A percentile compares a stretch with the other conserved stretches of the same genome.
These are phyloP conservation scores for Epinephelus coioides DNA, from an alignment of 2,797 vertebrate species.

Conservation along the genomic window DNA sequence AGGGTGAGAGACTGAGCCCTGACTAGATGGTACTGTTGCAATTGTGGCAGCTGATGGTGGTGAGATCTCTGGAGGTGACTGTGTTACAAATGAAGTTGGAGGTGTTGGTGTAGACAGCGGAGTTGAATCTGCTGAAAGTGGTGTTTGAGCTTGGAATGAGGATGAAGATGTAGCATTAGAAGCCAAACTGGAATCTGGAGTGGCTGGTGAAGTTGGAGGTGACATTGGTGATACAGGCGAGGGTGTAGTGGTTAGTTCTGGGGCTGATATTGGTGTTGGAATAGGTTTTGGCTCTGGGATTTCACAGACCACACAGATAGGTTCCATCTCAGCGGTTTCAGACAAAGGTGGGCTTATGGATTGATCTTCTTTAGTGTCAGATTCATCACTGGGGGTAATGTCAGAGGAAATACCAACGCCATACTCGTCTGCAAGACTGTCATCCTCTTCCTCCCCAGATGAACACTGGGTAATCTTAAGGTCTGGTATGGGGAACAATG, in stretches of 20 bases:
- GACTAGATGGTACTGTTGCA: constrained; percentile 30
- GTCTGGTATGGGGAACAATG: constrained; percentile 95
- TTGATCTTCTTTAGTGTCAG: constrained; percentile 73
- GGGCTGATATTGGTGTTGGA: constrained; percentile 79
- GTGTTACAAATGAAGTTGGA: constrained; percentile 61
- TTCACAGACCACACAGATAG: constrained; percentile 84
- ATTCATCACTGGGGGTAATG: constrained; percentile 83
- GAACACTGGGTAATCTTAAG: constrained; percentile 99
- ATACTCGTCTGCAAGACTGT: constrained; percentile 89
- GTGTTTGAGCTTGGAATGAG: constrained; percentile 77
- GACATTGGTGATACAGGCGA: constrained; percentile 77
- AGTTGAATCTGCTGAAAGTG: constrained; percentile 81
- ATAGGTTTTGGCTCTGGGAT: constrained; percentile 80
- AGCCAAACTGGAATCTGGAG: constrained; percentile 81
- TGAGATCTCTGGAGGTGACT: constrained; percentile 52
- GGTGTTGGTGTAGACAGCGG: constrained; percentile 81
- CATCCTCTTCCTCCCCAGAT: constrained; percentile 95
- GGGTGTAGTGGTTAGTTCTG: constrained; percentile 80
- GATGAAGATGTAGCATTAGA: constrained; percentile 82
- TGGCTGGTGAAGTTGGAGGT: constrained; percentile 79
- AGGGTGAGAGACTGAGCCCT: constrained; percentile 11
- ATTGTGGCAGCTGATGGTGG: constrained; percentile 38
- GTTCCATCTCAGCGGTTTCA: constrained; percentile 75
- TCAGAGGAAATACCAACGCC: constrained; percentile 80
- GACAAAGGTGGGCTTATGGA: constrained; percentile 66